Conservation (phyloP, 2,113 vertebrate genomes). For the Meleagris gallopavo region DNA sequence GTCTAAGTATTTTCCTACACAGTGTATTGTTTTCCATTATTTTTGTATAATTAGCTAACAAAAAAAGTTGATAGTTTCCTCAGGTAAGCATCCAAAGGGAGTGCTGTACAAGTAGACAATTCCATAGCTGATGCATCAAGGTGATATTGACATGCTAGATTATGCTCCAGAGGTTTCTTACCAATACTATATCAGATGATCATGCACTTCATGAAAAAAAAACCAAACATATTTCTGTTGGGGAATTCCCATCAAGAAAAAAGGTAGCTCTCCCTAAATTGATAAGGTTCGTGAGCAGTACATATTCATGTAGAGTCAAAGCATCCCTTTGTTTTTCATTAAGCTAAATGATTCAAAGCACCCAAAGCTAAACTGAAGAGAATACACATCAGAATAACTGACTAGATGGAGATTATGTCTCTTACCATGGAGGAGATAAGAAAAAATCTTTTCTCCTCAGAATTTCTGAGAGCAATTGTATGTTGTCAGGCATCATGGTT, state of each 20-base stretch:
- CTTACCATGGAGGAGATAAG: neutral
- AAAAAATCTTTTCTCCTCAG: neutral
- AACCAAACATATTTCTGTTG: neutral
- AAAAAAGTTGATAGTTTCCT: slow-evolving; percentile 3
- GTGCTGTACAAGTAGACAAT: neutral
- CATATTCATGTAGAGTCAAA: neutral
- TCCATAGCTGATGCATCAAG: neutral
- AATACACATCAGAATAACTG: neutral
- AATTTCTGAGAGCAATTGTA: too few relatives aligned
- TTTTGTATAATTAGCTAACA: neutral
- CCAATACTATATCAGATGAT: neutral
- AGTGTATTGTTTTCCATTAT: neutral
- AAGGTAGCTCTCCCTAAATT: neutral
- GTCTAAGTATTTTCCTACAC: neutral
- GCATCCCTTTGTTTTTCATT: neutral
- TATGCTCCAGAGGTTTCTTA: neutral
- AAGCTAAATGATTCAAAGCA: neutral
- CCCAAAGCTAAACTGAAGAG: neutral
- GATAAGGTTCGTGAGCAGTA: neutral
- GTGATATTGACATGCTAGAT: neutral
- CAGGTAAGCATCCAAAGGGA: neutral
- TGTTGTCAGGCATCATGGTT: neutral
- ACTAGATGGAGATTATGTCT: neutral
- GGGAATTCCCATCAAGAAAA: neutral
- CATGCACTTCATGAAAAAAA: neutral